These are phyloP conservation scores for Probosciger aterrimus DNA, from an alignment of 2,113 vertebrate species.

Conservation along the genomic window DNA sequence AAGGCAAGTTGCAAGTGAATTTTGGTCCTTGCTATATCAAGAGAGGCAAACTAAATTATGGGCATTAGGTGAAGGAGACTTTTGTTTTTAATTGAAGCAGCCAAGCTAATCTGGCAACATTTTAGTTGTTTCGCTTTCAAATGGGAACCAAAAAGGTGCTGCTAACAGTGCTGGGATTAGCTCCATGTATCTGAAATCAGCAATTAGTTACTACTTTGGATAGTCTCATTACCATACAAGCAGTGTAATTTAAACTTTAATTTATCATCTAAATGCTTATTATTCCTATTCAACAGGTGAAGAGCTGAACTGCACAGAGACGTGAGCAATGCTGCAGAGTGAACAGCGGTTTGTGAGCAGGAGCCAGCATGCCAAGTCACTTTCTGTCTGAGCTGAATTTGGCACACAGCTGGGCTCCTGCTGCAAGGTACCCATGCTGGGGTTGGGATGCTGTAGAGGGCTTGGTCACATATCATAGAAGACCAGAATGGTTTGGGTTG, in stretches of 20 bases:
- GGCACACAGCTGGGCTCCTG: not conserved
- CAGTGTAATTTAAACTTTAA: not conserved
- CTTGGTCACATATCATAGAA: not conserved
- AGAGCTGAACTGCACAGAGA: not conserved
- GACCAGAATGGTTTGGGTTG: not conserved
- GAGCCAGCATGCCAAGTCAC: not conserved
- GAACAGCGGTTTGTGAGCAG: not conserved
- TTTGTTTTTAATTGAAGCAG: not conserved
- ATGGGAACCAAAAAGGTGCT: not conserved
- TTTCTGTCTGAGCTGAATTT: not conserved
- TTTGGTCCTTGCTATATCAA: not conserved
- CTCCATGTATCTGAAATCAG: not conserved
- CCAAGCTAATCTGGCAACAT: rapidly evolving
- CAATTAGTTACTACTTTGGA: not conserved
- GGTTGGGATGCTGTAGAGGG: not conserved
- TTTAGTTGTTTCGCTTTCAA: not conserved
- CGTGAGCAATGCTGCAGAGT: not conserved
- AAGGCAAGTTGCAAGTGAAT: not conserved
- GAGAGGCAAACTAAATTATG: not conserved
- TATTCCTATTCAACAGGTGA: not conserved
- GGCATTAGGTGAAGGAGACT: not conserved
- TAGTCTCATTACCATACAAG: not conserved
- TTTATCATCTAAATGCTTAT: not conserved
- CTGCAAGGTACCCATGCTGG: not conserved
- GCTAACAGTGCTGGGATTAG: not conserved